Base-by-base conservation (phyloP, 2,113 vertebrate species). In the Penelope pileata region DNA sequence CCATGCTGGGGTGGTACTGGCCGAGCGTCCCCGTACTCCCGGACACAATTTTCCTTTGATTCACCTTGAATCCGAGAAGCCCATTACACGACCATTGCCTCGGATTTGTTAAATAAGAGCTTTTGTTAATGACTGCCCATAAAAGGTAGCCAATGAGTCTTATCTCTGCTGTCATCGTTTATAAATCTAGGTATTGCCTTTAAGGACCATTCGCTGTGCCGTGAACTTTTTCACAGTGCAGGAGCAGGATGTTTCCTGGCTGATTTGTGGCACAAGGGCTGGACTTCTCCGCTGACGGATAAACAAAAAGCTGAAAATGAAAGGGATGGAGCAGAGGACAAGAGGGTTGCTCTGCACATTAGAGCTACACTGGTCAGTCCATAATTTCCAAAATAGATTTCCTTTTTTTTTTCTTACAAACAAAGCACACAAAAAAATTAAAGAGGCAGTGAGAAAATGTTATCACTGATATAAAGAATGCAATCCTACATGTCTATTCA, bases 21-120 rank as follows among this genome's bases (percentile, higher is more conserved):
- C 81, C 64, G 76, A 94, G 80, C 92, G 67, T 81, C 90, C 83
- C 94, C 58, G 58, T 90, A 90, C 95, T 97, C 94, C 86, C 94
- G 92, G 88, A 93, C 90, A 94, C 56, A 40, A 64, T 95, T 96
- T 98, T 88, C 96, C 93, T 98, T 96, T 94, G 94, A 91, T 95
- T 97, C 96, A 97, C 95, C 97, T 97, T 97, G 96, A 96, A 95
- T 94, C 66, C 1, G 3, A 96, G 94, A 86, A 88, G 64, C 60
- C 21, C n/a, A 0, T 75, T 93, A 86, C 27, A 9, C 38, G 81
- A 74, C 88, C 15, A 0, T 79, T 83, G 73, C 50, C 88, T 86
- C 83, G 34, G 64, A 83, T 86, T 79, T 83, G 50, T 91, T 76
- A 67, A 93, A 94, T 78, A 91, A 84, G 36, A 77, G 47, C 19